phyloP scores from a whole-genome alignment of 2,797 vertebrate genomes.

The Cynopterus sphinx region DNA sequence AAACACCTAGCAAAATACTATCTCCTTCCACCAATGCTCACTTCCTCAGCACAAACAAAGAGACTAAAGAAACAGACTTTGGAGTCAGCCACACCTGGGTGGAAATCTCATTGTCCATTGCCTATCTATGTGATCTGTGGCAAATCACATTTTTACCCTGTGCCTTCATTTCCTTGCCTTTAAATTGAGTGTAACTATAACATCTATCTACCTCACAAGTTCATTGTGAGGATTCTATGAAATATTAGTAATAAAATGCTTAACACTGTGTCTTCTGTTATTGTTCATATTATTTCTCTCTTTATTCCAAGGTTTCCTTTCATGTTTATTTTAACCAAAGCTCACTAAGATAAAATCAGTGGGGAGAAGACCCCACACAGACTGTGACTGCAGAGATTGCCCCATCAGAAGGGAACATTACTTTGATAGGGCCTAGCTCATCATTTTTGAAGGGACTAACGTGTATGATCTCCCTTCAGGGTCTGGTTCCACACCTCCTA shows the following conservation, averaged over 20 bases:
- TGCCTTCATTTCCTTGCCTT: neutral
- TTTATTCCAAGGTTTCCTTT: neutral
- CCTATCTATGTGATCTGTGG: neutral
- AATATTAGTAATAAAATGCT: neutral
- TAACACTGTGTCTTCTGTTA: neutral
- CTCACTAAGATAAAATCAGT: neutral
- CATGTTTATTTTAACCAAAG: neutral
- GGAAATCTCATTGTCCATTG: neutral
- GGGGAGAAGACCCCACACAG: neutral
- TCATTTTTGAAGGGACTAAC: slow-evolving; percentile 8
- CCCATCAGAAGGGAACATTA: neutral
- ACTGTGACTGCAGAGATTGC: neutral
- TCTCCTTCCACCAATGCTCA: neutral
- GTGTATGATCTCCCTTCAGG: slow-evolving; percentile 3
- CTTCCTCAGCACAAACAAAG: neutral
- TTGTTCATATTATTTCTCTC: neutral
- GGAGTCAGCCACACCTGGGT: neutral
- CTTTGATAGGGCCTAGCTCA: neutral
- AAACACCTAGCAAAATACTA: neutral
- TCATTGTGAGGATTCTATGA: neutral
- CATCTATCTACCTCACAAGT: neutral
- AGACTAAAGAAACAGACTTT: neutral
- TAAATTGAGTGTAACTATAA: neutral
- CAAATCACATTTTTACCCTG: neutral
- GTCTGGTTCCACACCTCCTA: slow-evolving; percentile 62